Base-by-base conservation (phyloP, 30 jellyfish, hydroid and myxozoan genomes). In the Cassiopea andromeda region DNA sequence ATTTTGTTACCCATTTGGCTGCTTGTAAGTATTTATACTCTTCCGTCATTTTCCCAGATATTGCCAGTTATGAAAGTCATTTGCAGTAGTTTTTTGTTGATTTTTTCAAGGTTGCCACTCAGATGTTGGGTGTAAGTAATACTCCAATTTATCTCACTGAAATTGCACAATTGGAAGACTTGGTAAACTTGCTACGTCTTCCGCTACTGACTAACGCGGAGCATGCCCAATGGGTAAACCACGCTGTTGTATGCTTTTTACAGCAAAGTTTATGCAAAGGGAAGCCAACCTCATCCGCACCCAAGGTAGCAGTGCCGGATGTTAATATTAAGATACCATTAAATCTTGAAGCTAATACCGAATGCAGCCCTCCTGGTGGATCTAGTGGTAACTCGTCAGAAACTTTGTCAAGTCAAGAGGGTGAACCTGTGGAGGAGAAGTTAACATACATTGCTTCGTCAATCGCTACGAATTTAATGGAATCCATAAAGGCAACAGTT, bases 401-500 rank as follows among this genome's bases (percentile, higher is more conserved):
- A 60, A 75, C 87, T 4, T 17, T 75, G 73, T 85, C 93, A 5
- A 82, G 93, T 14, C 93, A 85, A 49, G 93, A 85, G 44, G 93
- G 87, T 44, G 93, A 85, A 46, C 81, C 87, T 48, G 87, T 60
- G 72, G 93, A 85, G 75, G 87, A 85, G 71, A 74, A 85, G 75
- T 57, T 85, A 67, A 70, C 91, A 12, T 91, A 81, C 60, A 88
- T 88, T 1, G 96, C 96, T 10, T 88, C 96, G 4, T 88, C 96
- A 46, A 72, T 88, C 0, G 96, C 91, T 7, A 68, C 87, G 5
- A 80, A 88, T 80, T 82, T 88, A 14, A 88, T 88, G 91, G 80
- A 88, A 60, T 82, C 83, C 19, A 70, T 88, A 54, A 88, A 88
- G 87, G 91, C 79, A 81, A 78, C 92, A 18, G 87, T 73, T 17